Base-by-base conservation (phyloP, 2,888 invertebrate genomes). In the Tinea pellionella region DNA sequence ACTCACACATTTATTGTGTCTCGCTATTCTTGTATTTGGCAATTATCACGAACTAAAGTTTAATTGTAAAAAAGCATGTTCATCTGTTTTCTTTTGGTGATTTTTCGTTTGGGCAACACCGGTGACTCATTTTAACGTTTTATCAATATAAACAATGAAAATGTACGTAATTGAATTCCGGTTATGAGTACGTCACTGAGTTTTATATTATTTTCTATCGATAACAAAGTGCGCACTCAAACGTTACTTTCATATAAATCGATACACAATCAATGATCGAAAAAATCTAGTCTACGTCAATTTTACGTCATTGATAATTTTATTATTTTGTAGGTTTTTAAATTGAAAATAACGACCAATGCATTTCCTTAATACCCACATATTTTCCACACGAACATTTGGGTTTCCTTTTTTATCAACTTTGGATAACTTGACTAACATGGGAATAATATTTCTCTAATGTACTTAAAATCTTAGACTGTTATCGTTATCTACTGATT, bases 1-100 rank as follows among this genome's bases (percentile, higher is more conserved):
- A 80, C 82, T 74, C 74, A 74, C 65, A 65, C 67, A 73, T 76
- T 75, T 76, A 76, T 80, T 80, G 57, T 55, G 55, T 47, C 47
- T 47, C 47, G 47, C 16, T 6, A n/a, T 47, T 16, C 47, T 47
- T 16, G 37, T 37, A 15, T 16, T 47, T 16, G 16, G 47, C 47
- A 47, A 47, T 47, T 16, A 47, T 6, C 47, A 47, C 47, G 15
- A 47, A 16, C n/a, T 47, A 47, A 15, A 15, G 2, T 15, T 47
- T 47, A 2, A 47, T 16, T 47, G 16, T 47, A 16, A 47, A 47
- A 47, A 47, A 2, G 16, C 2, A 47, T 16, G 47, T n/a, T 47
- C n/a, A n/a, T 37, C n/a, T 47, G 15, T 2, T 24, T 16, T 47
- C 13, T n/a, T n/a, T n/a, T n/a, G n/a, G n/a, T n/a, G n/a, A n/a